A percentile compares a stretch with the other conserved stretches of the same genome.
Evolutionary conservation across 2,888 invertebrate genomes (phyloP).

Genomic region (Xylota sylvarum): DNA sequence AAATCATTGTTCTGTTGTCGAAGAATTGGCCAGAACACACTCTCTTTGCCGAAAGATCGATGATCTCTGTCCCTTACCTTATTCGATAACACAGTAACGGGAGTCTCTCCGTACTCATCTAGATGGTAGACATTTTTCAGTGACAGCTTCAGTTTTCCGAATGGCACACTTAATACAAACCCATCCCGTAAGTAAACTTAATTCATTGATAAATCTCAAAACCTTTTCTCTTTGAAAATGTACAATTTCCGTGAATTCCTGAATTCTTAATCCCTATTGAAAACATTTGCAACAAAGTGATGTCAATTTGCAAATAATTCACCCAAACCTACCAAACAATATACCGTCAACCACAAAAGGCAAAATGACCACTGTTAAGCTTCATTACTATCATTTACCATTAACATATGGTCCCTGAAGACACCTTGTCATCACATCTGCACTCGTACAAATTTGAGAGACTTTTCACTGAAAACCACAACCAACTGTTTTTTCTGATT

Average conservation of each 20-base stretch:
- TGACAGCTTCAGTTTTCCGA: neutral
- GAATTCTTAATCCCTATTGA: slow-evolving; percentile 3
- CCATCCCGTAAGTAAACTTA: neutral
- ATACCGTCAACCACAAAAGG: slow-evolving; percentile 42
- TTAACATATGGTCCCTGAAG: slow-evolving; percentile 65
- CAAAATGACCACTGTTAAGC: slow-evolving; percentile 33
- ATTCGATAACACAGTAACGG: neutral
- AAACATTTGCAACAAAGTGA: slow-evolving; percentile 27
- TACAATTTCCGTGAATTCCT: slow-evolving; percentile 34
- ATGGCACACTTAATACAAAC: neutral
- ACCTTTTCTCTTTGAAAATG: neutral
- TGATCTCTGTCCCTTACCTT: neutral
- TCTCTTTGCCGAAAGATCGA: too few relatives aligned
- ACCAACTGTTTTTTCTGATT: slow-evolving; percentile 69
- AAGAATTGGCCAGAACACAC: too few relatives aligned
- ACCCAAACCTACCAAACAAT: slow-evolving; percentile 5
- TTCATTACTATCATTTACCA: slow-evolving; percentile 68
- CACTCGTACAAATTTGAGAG: slow-evolving; percentile 58
- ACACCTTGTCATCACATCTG: slow-evolving; percentile 72
- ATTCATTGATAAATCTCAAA: slow-evolving; percentile 2
- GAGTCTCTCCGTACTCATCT: neutral
- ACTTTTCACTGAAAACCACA: slow-evolving; percentile 59
- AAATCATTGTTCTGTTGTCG: too few relatives aligned
- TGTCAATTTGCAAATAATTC: slow-evolving; percentile 45
- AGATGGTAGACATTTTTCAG: neutral